Percentiles rank a stretch among this genome's conserved stretches.
Evolutionary conservation across 2,113 vertebrate species (phyloP).

Genomic region (Pao palembangensis): DNA sequence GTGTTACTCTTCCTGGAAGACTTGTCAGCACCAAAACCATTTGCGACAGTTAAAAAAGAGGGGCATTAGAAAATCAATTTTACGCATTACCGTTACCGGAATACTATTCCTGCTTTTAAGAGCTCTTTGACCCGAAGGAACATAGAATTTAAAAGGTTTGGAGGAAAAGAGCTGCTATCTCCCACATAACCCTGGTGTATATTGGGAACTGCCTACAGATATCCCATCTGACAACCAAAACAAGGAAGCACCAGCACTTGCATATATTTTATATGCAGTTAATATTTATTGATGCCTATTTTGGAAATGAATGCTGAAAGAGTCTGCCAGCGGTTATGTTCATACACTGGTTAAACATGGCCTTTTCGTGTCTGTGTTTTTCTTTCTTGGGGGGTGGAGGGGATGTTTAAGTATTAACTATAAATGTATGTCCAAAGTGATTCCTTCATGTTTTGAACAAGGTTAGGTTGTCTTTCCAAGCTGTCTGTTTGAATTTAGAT

Average conservation of each 20-base stretch:
- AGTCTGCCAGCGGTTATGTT: slow-evolving; percentile 3
- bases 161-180: slow-evolving; percentile 38
- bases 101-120: slow-evolving; percentile 37
- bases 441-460: too few relatives aligned
- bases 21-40: slow-evolving; percentile 31
- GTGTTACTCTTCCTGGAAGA: slow-evolving; percentile 37
- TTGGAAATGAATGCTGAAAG: slow-evolving; percentile 15
- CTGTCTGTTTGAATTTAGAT: too few relatives aligned
- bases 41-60: slow-evolving; percentile 14
- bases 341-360: not conserved
- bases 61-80: slow-evolving; percentile 50
- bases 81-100: slow-evolving; percentile 57
- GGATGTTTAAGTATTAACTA: too few relatives aligned
- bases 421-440: too few relatives aligned
- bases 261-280: slow-evolving; percentile 15
- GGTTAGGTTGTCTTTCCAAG: too few relatives aligned
- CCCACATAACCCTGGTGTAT: slow-evolving; percentile 27
- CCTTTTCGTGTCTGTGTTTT: not conserved
- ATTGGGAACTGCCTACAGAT: slow-evolving; percentile 31
- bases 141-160: slow-evolving; percentile 40
- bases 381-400: not conserved
- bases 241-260: slow-evolving; percentile 27
- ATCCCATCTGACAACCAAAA: slow-evolving; percentile 47
- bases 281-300: slow-evolving; percentile 13
- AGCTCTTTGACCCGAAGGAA: slow-evolving; percentile 19